phyloP scores from a whole-genome alignment of 2,113 vertebrate genomes.

The Chlorodrepanis virens region DNA sequence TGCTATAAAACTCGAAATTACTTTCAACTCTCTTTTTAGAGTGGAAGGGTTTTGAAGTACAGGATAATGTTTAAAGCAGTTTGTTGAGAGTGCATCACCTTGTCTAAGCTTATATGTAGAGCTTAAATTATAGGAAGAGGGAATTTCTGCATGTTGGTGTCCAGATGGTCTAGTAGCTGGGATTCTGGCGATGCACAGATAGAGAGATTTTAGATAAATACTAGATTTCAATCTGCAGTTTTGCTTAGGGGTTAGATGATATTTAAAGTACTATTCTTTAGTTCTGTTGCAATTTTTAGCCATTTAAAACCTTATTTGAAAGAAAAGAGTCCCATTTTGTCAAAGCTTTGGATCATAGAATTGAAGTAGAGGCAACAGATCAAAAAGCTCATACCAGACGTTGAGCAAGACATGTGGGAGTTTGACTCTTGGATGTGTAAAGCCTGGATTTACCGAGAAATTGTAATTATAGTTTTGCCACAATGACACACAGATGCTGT shows the following conservation, averaged over 20 bases:
- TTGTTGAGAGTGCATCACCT: background rate
- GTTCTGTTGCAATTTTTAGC: background rate
- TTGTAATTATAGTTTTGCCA: constrained; percentile 63
- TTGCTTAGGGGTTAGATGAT: background rate
- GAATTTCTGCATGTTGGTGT: background rate
- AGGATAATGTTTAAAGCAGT: background rate
- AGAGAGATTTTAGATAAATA: background rate
- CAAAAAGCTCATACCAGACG: constrained; percentile 30
- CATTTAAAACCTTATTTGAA: constrained; percentile 12
- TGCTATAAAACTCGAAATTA: background rate
- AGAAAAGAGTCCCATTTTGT: constrained; percentile 12
- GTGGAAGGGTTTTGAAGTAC: background rate
- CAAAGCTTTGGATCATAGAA: constrained; percentile 52
- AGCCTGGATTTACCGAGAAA: constrained; percentile 30
- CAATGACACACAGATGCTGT: background rate
- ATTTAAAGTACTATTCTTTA: constrained; percentile 21
- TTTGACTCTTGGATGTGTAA: constrained; percentile 42
- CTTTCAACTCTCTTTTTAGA: background rate
- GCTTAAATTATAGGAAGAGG: background rate
- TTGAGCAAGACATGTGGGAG: constrained; percentile 43
- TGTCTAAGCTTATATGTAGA: background rate
- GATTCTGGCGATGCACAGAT: background rate
- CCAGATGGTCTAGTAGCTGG: background rate
- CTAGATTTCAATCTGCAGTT: background rate
- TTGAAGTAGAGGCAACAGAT: constrained; percentile 18